A percentile compares a stretch with the other conserved stretches of the same genome.
Evolutionary conservation across 2,113 vertebrate genomes (phyloP).

Genomic region (Psephotus haematonotus): DNA sequence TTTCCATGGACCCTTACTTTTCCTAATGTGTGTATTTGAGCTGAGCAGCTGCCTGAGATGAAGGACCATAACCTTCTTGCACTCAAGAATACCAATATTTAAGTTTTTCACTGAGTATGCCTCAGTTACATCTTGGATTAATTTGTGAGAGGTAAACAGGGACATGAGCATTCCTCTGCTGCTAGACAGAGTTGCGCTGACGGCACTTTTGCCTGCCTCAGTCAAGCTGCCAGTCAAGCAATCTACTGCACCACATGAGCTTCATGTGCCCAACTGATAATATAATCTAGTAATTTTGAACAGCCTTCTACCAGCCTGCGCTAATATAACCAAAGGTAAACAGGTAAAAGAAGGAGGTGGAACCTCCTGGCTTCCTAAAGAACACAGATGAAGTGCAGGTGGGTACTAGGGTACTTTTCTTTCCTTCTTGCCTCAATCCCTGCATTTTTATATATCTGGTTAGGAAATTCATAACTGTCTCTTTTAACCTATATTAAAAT

Average conservation of each 20-base stretch:
- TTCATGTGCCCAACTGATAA: not conserved
- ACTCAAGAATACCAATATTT: not conserved
- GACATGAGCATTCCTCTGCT: not conserved
- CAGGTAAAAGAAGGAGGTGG: not conserved
- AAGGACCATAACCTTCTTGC: not conserved
- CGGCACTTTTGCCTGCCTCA: not conserved
- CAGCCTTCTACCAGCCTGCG: accelerated
- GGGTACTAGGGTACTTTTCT: not conserved
- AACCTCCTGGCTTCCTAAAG: not conserved
- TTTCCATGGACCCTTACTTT: not conserved
- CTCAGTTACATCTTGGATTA: not conserved
- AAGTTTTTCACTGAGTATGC: not conserved
- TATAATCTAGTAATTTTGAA: not conserved
- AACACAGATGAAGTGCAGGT: not conserved
- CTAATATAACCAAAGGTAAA: not conserved
- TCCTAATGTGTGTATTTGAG: not conserved
- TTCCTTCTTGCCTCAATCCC: not conserved
- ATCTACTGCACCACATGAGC: not conserved
- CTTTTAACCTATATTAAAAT: not conserved
- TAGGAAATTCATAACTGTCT: not conserved
- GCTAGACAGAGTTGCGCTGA: not conserved
- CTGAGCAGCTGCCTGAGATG: not conserved
- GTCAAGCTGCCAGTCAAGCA: not conserved
- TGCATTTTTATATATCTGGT: not conserved
- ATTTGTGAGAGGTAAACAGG: not conserved